Base-by-base conservation (phyloP, 1,140 invertebrate genomes). In the Drosophila tani region DNA sequence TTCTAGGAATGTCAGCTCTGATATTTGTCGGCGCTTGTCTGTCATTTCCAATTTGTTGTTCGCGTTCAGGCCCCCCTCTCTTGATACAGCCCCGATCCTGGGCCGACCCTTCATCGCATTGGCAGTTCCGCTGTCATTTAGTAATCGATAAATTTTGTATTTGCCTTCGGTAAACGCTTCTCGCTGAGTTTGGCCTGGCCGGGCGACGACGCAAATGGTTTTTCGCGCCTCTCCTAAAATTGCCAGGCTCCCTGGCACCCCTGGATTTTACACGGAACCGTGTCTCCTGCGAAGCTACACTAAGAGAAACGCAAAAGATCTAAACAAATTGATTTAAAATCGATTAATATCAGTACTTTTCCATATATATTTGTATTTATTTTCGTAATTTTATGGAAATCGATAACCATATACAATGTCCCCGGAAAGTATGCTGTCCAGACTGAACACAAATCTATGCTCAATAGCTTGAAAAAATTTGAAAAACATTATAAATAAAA, bases 131-230 rank as follows among this genome's bases (percentile, higher is more conserved):
- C 84, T 88, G 84, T 83, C 81, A 81, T 78, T 81, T 71, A 71
- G 65, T 75, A 87, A 87, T 87, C 84, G 84, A 87, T 87, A 87
- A 88, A 87, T 88, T 77, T 78, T 81, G 81, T 88, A 81, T 84
- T 88, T 88, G 76, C 75, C 74, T 68, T 69, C 32, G 75, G 79
- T 86, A 86, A 86, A 85, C 71, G 79, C 62, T 75, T 75, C 75
- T 81, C 78, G 71, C 69, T 75, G 70, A 75, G 65, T 27, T 46
- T 50, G 45, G 27, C 53, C 19, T 73, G 53, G 35, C 69, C 43
- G n/a, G 49, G 69, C 55, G 47, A 78, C 66, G 47, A 78, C 79
- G 67, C 75, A 79, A 79, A 79, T 62, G 68, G 40, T 51, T 66
- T 66, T 21, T 14, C 46, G 17, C 63, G 27, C 56, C 27, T 32